Percentiles rank a stretch among this genome's conserved stretches.
Conservation (phyloP, 2,797 vertebrate genomes). For the Rhabdomys pumilio region DNA sequence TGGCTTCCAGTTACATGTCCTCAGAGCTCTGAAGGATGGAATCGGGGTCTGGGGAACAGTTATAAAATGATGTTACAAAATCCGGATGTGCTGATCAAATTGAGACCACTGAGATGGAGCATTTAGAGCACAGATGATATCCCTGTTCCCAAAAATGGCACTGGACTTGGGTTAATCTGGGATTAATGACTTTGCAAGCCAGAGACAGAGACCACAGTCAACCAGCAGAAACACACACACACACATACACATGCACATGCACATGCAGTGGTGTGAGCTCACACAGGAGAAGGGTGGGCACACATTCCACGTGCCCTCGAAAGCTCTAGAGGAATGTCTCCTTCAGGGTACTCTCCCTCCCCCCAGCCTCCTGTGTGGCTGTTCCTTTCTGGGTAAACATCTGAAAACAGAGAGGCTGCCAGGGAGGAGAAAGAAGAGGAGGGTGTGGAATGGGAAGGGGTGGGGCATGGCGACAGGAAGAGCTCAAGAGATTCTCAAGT, state of each 20-base stretch:
- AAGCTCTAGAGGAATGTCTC: not conserved
- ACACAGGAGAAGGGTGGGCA: not conserved
- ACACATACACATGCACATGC: not conserved
- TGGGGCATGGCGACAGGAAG: constrained; percentile 86
- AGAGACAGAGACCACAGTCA: constrained; percentile 83
- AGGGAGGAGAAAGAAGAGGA: constrained; percentile 81
- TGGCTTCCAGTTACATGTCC: constrained; percentile 91
- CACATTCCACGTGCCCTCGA: constrained; percentile 71
- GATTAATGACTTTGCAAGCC: constrained; percentile 87
- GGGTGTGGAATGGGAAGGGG: constrained; percentile 79
- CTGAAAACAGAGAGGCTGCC: constrained; percentile 82
- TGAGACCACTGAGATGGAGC: constrained; percentile 88
- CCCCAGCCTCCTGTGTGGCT: not conserved
- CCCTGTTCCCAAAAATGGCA: constrained; percentile 81
- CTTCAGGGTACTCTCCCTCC: not conserved
- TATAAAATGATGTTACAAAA: constrained; percentile 90
- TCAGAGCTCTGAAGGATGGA: constrained; percentile 91
- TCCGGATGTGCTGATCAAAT: constrained; percentile 90
- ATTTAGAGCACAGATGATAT: constrained; percentile 84
- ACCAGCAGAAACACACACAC: constrained; percentile 54
- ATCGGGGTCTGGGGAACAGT: constrained; percentile 89
- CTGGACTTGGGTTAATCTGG: constrained; percentile 87
- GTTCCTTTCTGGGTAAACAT: constrained; percentile 79
- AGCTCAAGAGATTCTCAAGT: constrained; percentile 84
- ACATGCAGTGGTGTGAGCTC: not conserved